Evolutionary conservation across 2,888 invertebrate genomes (phyloP).

Genomic region (Tribolium freemani): DNA sequence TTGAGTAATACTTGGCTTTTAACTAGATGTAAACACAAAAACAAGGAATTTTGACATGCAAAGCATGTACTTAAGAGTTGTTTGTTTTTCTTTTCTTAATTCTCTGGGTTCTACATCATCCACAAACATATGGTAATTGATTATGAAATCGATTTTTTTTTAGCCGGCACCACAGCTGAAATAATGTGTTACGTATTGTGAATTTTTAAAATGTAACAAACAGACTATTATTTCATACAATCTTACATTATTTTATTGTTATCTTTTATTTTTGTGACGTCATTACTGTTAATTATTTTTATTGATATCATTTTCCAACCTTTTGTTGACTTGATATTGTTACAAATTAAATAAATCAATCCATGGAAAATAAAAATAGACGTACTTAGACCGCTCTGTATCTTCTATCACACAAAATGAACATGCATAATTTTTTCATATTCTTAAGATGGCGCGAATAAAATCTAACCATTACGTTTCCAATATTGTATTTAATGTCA

Average conservation of each 20-base stretch:
- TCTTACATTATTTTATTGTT: too few species aligned
- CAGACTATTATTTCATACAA: too few species aligned
- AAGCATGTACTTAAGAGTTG: not conserved
- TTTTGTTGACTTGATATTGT: not conserved
- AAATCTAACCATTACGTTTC: not conserved
- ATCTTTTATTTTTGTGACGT: not conserved
- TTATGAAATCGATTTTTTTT: too few species aligned
- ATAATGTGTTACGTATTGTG: too few species aligned
- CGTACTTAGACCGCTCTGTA: not conserved
- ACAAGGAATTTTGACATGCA: not conserved
- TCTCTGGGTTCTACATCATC: not conserved
- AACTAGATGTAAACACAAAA: not conserved
- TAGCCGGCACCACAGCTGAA: too few species aligned
- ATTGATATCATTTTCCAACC: not conserved
- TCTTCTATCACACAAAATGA: not conserved
- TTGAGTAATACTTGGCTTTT: not conserved
- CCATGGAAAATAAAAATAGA: not conserved
- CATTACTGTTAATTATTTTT: not conserved
- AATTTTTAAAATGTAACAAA: too few species aligned
- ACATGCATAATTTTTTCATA: not conserved
- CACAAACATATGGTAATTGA: too few species aligned
- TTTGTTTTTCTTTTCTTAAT: not conserved
- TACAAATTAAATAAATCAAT: not conserved
- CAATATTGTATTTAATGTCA: too few species aligned
- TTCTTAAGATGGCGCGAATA: not conserved